A percentile compares a stretch with the other conserved stretches of the same genome.
phyloP scores from a whole-genome alignment of 2,797 vertebrate genomes.

The Neostethus bicornis region DNA sequence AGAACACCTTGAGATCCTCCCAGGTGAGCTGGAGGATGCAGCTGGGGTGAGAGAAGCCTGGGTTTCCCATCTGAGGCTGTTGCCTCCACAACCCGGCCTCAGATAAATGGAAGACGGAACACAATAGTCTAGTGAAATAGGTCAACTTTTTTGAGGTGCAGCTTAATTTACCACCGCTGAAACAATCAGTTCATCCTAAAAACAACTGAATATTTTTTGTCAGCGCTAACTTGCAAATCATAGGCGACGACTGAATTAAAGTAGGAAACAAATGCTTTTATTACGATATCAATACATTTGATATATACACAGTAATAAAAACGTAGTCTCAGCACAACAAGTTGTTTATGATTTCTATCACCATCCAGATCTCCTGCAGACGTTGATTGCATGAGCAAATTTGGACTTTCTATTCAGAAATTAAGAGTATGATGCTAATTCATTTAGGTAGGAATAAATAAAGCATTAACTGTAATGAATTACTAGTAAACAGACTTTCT shows the following conservation, averaged over 20 bases:
- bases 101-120: too few relatives aligned
- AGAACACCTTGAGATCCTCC: too few relatives aligned
- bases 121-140: too few relatives aligned
- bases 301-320: slow-evolving; percentile 83
- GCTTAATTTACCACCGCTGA: too few relatives aligned
- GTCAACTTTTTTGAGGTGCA: too few relatives aligned
- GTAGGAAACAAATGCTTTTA: slow-evolving; percentile 84
- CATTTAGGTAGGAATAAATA: slow-evolving; percentile 72
- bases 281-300: slow-evolving; percentile 84
- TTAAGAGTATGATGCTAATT: slow-evolving; percentile 30
- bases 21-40: too few relatives aligned
- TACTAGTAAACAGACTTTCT: slow-evolving; percentile 49
- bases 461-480: slow-evolving; percentile 49
- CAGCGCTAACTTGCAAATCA: slow-evolving; percentile 5
- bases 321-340: slow-evolving; percentile 77
- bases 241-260: slow-evolving; percentile 44
- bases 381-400: slow-evolving; percentile 81
- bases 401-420: slow-evolving; percentile 62
- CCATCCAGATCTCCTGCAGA: slow-evolving; percentile 49
- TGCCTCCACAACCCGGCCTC: too few relatives aligned
- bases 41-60: too few relatives aligned
- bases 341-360: slow-evolving; percentile 66
- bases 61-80: too few relatives aligned
- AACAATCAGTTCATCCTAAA: not conserved
- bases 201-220: not conserved